Evolutionary conservation across 1,140 invertebrate genomes (phyloP), one percentile per base, ranked within the genome.

Genomic region (Sminthurides bifidus): DNA sequence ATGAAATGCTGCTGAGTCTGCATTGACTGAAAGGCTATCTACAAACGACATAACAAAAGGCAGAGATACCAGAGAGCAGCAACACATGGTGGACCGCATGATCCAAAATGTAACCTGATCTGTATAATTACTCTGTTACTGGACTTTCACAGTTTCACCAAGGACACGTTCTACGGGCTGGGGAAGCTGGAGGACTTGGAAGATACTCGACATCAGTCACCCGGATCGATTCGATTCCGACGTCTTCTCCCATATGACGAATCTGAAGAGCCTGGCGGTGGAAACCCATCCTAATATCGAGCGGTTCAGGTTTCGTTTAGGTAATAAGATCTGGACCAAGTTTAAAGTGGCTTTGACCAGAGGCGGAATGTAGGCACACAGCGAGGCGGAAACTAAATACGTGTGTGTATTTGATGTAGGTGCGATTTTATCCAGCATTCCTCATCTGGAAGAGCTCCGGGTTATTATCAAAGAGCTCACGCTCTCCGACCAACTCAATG

Each of bases 381-480:
- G n/a, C n/a, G n/a, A n/a, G n/a, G n/a, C n/a, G n/a, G n/a, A n/a
- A n/a, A n/a, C n/a, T n/a, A n/a, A n/a, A n/a, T n/a, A n/a, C n/a
- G n/a, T n/a, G n/a, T n/a, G n/a, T n/a, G n/a, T n/a, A n/a, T n/a
- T n/a, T n/a, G n/a, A n/a, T 41, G 12, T 41, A 65, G 63, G 63
- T 35, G 50, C 53, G 65, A 70, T 77, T 50, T 68, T 79, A 41
- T 76, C 71, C 54, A 78, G 72, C 54, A 66, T 80, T 55, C 76
- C 70, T 3, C 66, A 69, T 0, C 65, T 87, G 26, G 77, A 79
- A 51, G 79, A 77, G 46, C 71, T 85, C 19, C 75, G 79, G 33
- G 78, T 86, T 40, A 77, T 84, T 64, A 77, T 87, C 62, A 77
- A 79, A 44, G 85, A 89, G 63, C 72, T 79, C 5, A 68, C 74